Conservation (phyloP, 2,113 vertebrate genomes). For the Sula dactylatra region DNA sequence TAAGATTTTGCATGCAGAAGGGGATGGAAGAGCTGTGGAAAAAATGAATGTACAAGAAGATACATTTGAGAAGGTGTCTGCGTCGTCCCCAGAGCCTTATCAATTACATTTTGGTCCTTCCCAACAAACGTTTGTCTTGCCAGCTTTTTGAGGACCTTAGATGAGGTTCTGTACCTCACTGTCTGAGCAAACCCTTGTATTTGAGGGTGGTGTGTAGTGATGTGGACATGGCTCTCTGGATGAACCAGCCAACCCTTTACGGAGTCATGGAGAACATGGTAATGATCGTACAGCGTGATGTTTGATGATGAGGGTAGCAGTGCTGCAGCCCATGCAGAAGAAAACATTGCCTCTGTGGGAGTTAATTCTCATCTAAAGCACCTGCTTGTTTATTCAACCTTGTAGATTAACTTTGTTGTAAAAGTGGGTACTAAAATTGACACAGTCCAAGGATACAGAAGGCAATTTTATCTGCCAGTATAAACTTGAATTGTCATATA, state of each 20-base stretch:
- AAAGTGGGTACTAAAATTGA: background rate
- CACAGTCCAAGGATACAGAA: background rate
- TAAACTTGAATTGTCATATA: background rate
- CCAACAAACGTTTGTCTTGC: background rate
- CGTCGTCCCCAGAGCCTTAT: fast-evolving
- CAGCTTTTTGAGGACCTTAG: background rate
- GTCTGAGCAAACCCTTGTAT: background rate
- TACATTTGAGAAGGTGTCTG: background rate
- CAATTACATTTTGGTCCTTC: background rate
- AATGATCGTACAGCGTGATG: fast-evolving
- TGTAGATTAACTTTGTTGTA: background rate
- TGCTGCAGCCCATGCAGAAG: background rate
- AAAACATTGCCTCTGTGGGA: background rate
- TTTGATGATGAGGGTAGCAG: background rate
- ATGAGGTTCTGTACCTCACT: background rate
- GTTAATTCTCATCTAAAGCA: background rate
- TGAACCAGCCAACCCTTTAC: background rate
- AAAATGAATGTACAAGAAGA: background rate
- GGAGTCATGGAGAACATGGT: background rate
- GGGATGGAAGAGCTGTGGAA: background rate
- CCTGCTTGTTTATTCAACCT: background rate
- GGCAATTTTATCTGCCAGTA: background rate
- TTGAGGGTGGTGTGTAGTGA: no score
- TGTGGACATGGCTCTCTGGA: background rate
- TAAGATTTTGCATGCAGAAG: background rate